Conservation (phyloP, 2,888 invertebrate genomes). For the Plutella xylostella region DNA sequence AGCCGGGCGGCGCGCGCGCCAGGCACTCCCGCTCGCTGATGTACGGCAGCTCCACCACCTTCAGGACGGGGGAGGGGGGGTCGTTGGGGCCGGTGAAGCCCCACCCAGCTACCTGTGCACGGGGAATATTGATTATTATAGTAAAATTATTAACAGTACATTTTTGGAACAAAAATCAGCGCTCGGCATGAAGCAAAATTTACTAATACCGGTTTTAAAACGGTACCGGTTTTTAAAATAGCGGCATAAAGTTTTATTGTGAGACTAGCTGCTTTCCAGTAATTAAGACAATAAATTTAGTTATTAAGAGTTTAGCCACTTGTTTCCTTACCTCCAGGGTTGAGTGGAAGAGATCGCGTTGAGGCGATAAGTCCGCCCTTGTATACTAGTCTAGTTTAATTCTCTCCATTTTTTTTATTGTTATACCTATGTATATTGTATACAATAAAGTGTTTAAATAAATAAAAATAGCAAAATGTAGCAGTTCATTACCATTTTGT, state of each 20-base stretch:
- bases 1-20: slow-evolving; percentile 18
- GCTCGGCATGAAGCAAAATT: background rate
- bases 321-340: too few relatives aligned
- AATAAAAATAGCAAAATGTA: too few relatives aligned
- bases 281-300: background rate
- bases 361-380: too few relatives aligned
- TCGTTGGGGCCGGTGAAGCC: slow-evolving; percentile 25
- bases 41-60: slow-evolving; percentile 27
- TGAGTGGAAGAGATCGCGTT: too few relatives aligned
- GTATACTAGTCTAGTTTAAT: too few relatives aligned
- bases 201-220: background rate
- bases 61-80: slow-evolving; percentile 22
- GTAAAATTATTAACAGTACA: background rate
- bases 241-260: background rate
- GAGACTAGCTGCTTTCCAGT: background rate
- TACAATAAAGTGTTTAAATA: too few relatives aligned
- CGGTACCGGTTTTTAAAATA: background rate
- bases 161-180: background rate
- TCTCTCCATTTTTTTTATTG: too few relatives aligned
- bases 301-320: too few relatives aligned
- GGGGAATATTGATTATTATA: too few relatives aligned
- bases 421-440: too few relatives aligned
- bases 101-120: slow-evolving; percentile 33
- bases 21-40: slow-evolving; percentile 25
- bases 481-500: too few relatives aligned